phyloP scores from a whole-genome alignment of 1,140 invertebrate species.

The Diachasmimorpha longicaudata region DNA sequence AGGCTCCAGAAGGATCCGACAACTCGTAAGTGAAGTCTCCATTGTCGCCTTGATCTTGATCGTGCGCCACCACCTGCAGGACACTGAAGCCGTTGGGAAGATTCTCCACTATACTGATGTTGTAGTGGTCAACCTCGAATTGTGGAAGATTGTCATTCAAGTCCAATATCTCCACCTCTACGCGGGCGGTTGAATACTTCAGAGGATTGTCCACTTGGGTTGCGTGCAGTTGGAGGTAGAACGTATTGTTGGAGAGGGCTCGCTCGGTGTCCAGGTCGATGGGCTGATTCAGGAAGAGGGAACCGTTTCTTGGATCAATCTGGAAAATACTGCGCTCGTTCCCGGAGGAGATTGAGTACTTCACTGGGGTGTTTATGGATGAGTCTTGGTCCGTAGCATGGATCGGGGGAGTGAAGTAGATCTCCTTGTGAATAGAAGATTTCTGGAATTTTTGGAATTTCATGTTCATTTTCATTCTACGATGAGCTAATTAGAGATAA shows the following conservation, averaged over 20 bases:
- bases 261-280: slow-evolving; percentile 77
- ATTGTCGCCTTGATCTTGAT: slow-evolving; percentile 84
- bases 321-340: slow-evolving; percentile 76
- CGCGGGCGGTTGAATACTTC: slow-evolving; percentile 74
- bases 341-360: slow-evolving; percentile 78
- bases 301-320: slow-evolving; percentile 75
- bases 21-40: slow-evolving; percentile 82
- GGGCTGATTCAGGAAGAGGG: slow-evolving; percentile 77
- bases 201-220: slow-evolving; percentile 78
- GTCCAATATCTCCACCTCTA: slow-evolving; percentile 81
- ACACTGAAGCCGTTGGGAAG: slow-evolving; percentile 80
- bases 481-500: too few relatives aligned
- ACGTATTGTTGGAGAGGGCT: slow-evolving; percentile 73
- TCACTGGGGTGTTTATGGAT: slow-evolving; percentile 70
- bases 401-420: slow-evolving; percentile 74
- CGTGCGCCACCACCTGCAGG: slow-evolving; percentile 72
- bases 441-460: background rate
- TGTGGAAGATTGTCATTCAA: slow-evolving; percentile 84
- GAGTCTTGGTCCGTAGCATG: slow-evolving; percentile 79
- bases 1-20: slow-evolving; percentile 76
- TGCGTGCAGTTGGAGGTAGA: slow-evolving; percentile 79
- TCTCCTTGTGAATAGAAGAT: slow-evolving; percentile 68
- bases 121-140: slow-evolving; percentile 87
- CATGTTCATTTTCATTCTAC: too few relatives aligned
- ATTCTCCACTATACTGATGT: slow-evolving; percentile 91